Percentiles rank a stretch among this genome's conserved stretches.
phyloP scores from a whole-genome alignment of 2,888 invertebrate species.

The Microdon myrmicae region DNA sequence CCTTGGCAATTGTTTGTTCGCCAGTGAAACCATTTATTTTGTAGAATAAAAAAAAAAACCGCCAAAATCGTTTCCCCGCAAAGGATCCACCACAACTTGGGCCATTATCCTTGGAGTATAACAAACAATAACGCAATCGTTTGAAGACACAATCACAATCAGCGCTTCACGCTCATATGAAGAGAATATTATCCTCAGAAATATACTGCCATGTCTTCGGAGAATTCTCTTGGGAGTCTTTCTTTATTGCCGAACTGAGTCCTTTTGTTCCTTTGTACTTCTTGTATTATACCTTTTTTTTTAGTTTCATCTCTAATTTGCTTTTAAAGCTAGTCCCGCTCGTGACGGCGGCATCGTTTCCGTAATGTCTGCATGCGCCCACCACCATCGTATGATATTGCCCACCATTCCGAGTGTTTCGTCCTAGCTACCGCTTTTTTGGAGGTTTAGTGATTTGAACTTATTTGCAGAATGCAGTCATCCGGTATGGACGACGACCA shows the following conservation, averaged over 20 bases:
- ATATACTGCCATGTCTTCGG: constrained; percentile 27
- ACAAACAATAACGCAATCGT: constrained; percentile 34
- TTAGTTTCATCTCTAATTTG: constrained; percentile 30
- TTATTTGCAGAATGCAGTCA: constrained; percentile 50
- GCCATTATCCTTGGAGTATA: constrained; percentile 23
- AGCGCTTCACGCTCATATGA: constrained; percentile 48
- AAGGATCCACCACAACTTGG: constrained; percentile 44
- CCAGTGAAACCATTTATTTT: constrained; percentile 26
- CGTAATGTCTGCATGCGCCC: constrained; percentile 18
- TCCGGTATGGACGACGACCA: constrained; percentile 38
- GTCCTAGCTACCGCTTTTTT: constrained; percentile 3
- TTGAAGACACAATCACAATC: constrained; percentile 47
- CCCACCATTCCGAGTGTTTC: constrained; percentile 15
- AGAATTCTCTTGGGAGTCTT: constrained; percentile 22
- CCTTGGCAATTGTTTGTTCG: no score
- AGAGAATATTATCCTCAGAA: constrained; percentile 30
- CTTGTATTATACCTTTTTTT: constrained; percentile 14
- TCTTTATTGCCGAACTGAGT: constrained; percentile 3
- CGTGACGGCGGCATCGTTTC: constrained; percentile 17
- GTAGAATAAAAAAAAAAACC: constrained; percentile 35
- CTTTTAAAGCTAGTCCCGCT: constrained; percentile 6
- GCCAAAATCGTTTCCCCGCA: constrained; percentile 12
- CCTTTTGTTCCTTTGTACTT: constrained; percentile 5
- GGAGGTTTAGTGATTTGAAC: constrained; percentile 38
- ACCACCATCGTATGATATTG: constrained; percentile 28